phyloP scores from a whole-genome alignment of 2,797 vertebrate species.

The Sebastolobus altivelis region DNA sequence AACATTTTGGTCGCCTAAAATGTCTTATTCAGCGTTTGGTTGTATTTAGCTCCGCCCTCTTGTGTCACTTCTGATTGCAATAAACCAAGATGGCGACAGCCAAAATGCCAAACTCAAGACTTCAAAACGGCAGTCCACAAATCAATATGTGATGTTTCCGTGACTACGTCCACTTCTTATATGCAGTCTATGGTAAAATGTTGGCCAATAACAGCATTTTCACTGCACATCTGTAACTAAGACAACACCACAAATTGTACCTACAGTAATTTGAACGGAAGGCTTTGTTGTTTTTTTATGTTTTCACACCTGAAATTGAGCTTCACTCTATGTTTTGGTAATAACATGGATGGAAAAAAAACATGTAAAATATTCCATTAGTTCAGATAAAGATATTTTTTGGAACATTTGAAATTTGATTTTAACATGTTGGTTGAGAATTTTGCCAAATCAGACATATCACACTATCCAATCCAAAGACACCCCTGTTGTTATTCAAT shows the following conservation, averaged over 20 bases:
- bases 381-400: background rate
- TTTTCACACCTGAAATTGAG: background rate
- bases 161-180: too few species aligned
- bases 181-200: background rate
- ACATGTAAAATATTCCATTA: background rate
- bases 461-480: constrained; percentile 34
- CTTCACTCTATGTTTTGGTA: constrained; percentile 9
- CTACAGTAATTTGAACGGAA: background rate
- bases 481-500: constrained; percentile 63
- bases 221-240: background rate
- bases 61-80: too few species aligned
- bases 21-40: too few species aligned
- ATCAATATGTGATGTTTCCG: too few species aligned
- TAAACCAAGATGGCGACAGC: rapidly evolving
- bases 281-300: background rate
- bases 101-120: too few species aligned
- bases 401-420: constrained; percentile 1
- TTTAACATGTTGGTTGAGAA: constrained; percentile 2
- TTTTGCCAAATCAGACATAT: constrained; percentile 18
- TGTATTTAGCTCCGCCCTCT: too few species aligned
- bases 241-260: background rate
- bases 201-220: background rate
- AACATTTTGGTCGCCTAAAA: too few species aligned
- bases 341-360: constrained; percentile 10
- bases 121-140: too few species aligned